phyloP scores from a whole-genome alignment of 2,113 vertebrate genomes.

The Otus sunia region DNA sequence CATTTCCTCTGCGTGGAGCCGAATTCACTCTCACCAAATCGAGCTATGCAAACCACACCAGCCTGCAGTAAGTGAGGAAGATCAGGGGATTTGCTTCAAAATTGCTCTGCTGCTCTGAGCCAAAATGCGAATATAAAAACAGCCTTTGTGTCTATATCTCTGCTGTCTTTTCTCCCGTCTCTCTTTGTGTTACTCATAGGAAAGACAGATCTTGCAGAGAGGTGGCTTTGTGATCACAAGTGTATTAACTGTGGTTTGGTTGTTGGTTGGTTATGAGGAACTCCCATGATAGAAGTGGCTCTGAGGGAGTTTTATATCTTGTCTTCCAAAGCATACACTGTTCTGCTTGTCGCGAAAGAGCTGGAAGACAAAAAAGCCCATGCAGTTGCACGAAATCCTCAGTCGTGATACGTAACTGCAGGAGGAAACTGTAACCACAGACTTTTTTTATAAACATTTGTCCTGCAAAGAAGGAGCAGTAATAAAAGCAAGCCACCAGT shows the following conservation, averaged over 20 bases:
- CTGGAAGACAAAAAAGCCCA: neutral
- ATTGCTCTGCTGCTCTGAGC: slow-evolving; percentile 42
- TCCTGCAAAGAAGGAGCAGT: neutral
- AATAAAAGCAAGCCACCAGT: neutral
- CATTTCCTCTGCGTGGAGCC: neutral
- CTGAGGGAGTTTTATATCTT: neutral
- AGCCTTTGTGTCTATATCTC: neutral
- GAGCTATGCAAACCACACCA: neutral
- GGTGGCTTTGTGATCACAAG: neutral
- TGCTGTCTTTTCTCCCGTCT: neutral
- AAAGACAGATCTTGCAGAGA: neutral
- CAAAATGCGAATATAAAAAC: neutral
- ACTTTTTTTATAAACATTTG: neutral
- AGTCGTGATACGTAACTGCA: neutral
- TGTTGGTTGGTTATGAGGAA: neutral
- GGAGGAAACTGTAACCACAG: neutral
- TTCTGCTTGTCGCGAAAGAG: neutral
- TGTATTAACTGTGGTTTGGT: neutral
- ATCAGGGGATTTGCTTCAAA: slow-evolving; percentile 37
- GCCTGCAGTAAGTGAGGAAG: neutral
- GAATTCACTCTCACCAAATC: neutral
- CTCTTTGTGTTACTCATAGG: neutral
- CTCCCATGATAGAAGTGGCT: neutral
- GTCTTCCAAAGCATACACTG: neutral
- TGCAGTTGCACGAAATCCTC: neutral